Percentiles rank a stretch among this genome's conserved stretches.
phyloP scores from a whole-genome alignment of 2,797 vertebrate genomes.

The Spondyliosoma cantharus region DNA sequence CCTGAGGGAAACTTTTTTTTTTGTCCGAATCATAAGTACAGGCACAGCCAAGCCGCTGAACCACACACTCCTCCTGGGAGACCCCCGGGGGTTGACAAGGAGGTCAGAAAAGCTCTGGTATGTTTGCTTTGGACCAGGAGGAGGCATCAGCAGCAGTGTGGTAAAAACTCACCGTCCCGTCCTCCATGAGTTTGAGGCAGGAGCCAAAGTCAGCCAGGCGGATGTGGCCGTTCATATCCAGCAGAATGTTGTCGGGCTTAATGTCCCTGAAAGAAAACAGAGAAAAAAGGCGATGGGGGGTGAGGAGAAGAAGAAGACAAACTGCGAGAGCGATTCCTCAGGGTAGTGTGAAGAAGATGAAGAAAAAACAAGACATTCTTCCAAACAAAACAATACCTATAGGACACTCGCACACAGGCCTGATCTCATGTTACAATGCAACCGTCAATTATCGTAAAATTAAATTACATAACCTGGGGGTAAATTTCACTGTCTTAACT shows the following conservation, averaged over 20 bases:
- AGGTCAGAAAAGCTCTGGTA: constrained; percentile 75
- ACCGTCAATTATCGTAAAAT: constrained; percentile 40
- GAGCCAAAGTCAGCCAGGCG: constrained; percentile 98
- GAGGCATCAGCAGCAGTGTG: constrained; percentile 65
- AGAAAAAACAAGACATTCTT: constrained; percentile 37
- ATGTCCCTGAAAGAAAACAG: constrained; percentile 89
- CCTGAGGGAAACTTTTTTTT: constrained; percentile 33
- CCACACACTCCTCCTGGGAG: constrained; percentile 69
- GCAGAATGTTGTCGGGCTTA: constrained; percentile 97
- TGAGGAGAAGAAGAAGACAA: background rate
- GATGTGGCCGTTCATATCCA: constrained; percentile 99
- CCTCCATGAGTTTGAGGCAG: constrained; percentile 97
- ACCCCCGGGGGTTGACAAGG: constrained; percentile 66
- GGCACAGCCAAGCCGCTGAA: constrained; percentile 60
- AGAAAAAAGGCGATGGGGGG: background rate
- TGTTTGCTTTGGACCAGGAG: constrained; percentile 76
- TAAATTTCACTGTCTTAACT: constrained; percentile 34
- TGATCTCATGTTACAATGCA: constrained; percentile 18
- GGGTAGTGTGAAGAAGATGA: constrained; percentile 15
- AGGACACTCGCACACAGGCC: constrained; percentile 30
- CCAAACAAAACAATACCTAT: constrained; percentile 57
- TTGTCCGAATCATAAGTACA: constrained; percentile 57
- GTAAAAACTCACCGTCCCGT: constrained; percentile 91
- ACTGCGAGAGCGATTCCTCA: constrained; percentile 1
- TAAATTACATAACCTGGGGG: constrained; percentile 37